Base-by-base conservation (phyloP, 1,140 invertebrate species). In the Samia ricini region DNA sequence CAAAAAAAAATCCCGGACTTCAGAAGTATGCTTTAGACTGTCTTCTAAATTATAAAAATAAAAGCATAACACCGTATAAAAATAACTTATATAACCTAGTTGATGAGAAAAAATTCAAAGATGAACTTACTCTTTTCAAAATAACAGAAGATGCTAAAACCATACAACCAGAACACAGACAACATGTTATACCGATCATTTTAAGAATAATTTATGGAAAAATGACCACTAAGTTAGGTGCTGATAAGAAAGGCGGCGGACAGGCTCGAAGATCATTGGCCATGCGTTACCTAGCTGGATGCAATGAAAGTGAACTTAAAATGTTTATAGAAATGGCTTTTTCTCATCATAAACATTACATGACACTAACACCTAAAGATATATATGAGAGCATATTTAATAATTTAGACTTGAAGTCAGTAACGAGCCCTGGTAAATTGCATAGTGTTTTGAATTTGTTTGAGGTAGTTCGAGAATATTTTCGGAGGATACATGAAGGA, bases 161-260 rank as follows among this genome's bases (percentile, higher is more conserved):
- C 22, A 92, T 98, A n/a, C 91, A 93, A 52, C 74, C 89, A 0
- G 94, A 96, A 52, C 95, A 98, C 81, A 92, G 97, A 63, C 82
- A 91, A 22, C 92, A 94, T 65, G 81, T 98, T 0, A 93, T 98
- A 63, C 95, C 96, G 0, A 92, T 98, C 54, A 88, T 99, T 7
- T 92, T 98, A 83, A 94, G 96, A 78, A 95, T 98, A 62, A 90
- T 98, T 1, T 98, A 97, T 83, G 96, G 97, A 5, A 98, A 98
- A 91, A 97, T 99, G 95, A 92, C 94, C 24, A 92, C 93, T 21
- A 96, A 95, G 78, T 93, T 94, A 48, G 95, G 94, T 0, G 92
- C 94, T 0, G 96, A 96, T 18, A 96, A 96, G 78, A 91, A 93
- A 64, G 89, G 92, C 1, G 94, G 94, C 15, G 93, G 93, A 18